These are phyloP conservation scores for Leptinotarsa rubiginosa DNA, from an alignment of 2,888 invertebrate species.

Conservation along the genomic window DNA sequence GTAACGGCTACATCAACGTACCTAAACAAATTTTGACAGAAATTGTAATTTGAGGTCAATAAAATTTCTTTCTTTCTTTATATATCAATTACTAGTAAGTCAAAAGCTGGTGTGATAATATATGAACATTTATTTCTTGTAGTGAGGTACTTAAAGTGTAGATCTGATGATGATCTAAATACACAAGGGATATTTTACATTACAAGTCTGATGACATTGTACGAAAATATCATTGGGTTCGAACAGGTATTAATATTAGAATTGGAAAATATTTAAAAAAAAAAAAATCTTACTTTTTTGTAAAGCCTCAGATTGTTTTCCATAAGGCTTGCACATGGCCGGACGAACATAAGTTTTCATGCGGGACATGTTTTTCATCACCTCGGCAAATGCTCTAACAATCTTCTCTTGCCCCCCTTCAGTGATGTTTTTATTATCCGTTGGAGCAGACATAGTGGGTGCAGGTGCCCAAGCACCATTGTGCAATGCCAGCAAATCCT, in stretches of 20 bases:
- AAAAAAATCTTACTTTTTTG: constrained; percentile 80
- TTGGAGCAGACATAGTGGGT: constrained; percentile 47
- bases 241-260: constrained; percentile 4
- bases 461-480: constrained; percentile 74
- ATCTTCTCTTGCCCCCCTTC: constrained; percentile 85
- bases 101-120: too few species aligned
- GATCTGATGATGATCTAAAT: too few species aligned
- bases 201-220: too few species aligned
- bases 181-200: too few species aligned
- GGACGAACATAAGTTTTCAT: constrained; percentile 91
- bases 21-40: too few species aligned
- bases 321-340: constrained; percentile 91
- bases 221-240: too few species aligned
- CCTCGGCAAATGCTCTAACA: constrained; percentile 85
- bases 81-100: too few species aligned
- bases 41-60: too few species aligned
- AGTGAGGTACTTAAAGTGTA: too few species aligned
- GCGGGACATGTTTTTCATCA: constrained; percentile 88
- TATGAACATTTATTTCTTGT: too few species aligned
- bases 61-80: too few species aligned
- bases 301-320: constrained; percentile 88
- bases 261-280: not conserved
- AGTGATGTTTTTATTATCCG: constrained; percentile 59
- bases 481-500: constrained; percentile 76
- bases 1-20: too few species aligned